Evolutionary conservation across 1,140 invertebrate genomes (phyloP).

Genomic region (Drosophila pseudoananassae): DNA sequence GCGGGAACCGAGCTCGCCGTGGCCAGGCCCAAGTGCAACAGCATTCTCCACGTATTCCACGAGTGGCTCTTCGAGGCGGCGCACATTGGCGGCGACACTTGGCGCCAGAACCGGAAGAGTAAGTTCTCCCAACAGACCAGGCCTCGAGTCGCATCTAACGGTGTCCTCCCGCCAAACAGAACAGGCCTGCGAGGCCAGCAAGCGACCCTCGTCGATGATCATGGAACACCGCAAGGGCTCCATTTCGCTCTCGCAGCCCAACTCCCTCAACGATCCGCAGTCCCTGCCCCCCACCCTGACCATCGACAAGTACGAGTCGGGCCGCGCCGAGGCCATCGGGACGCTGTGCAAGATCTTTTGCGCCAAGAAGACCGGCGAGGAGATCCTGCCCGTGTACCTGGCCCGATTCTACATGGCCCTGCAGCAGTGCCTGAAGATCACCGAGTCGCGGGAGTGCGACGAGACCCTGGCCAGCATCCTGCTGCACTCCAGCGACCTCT

Average conservation of each 20-base stretch:
- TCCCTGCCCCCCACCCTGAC: conserved; percentile 75
- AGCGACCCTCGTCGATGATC: conserved; percentile 83
- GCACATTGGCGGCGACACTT: conserved; percentile 91
- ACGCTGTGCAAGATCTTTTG: conserved; percentile 98
- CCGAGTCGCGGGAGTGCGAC: conserved; percentile 87
- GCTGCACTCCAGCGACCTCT: conserved; percentile 91
- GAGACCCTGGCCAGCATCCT: conserved; percentile 92
- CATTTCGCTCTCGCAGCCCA: conserved; percentile 82
- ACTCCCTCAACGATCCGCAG: conserved; percentile 77
- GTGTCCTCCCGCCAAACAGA: conserved; percentile 37
- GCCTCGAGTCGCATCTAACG: not conserved
- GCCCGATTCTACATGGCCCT: conserved; percentile 97
- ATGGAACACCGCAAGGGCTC: conserved; percentile 84
- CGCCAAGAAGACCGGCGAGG: conserved; percentile 97
- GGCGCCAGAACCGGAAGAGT: conserved; percentile 86
- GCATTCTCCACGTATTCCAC: conserved; percentile 97
- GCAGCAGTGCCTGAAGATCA: conserved; percentile 92
- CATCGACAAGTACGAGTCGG: conserved; percentile 91
- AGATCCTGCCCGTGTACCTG: conserved; percentile 96
- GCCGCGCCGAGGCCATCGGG: conserved; percentile 97
- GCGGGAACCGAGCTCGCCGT: conserved; percentile 88
- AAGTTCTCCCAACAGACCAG: conserved; percentile 15
- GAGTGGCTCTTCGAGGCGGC: conserved; percentile 98
- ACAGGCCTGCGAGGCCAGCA: conserved; percentile 82
- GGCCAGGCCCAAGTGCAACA: conserved; percentile 94